These are phyloP conservation scores for Drosophila tanythrix DNA, from an alignment of 2,888 invertebrate genomes.

Conservation along the genomic window DNA sequence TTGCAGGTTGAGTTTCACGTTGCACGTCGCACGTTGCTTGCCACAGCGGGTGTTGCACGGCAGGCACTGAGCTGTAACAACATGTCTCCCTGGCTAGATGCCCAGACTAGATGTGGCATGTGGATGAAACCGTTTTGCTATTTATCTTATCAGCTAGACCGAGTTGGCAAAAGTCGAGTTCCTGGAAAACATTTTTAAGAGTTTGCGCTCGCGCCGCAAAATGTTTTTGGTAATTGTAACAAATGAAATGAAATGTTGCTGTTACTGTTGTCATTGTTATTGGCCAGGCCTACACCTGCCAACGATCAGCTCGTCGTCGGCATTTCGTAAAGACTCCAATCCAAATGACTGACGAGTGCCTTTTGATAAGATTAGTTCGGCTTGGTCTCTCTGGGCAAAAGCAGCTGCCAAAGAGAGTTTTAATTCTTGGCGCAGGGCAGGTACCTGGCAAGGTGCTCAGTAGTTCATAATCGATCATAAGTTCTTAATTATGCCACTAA, in stretches of 20 bases:
- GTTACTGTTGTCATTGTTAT: constrained; percentile 16
- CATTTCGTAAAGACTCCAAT: constrained; percentile 47
- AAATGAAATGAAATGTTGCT: constrained; percentile 49
- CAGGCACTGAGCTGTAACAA: constrained; percentile 34
- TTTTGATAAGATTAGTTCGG: constrained; percentile 73
- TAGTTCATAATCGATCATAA: constrained; percentile 66
- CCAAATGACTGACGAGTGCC: constrained; percentile 59
- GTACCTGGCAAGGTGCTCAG: constrained; percentile 46
- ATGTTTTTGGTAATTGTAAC: constrained; percentile 75
- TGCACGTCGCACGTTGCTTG: constrained; percentile 14
- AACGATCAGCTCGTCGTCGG: constrained; percentile 30
- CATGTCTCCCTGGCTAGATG: constrained; percentile 33
- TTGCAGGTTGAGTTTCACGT: background rate
- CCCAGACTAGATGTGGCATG: constrained; percentile 42
- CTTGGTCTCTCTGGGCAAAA: constrained; percentile 20
- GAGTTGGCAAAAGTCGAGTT: constrained; percentile 63
- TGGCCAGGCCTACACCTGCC: constrained; percentile 60
- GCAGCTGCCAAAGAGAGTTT: constrained; percentile 40
- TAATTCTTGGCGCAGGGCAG: constrained; percentile 47
- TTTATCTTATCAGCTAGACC: constrained; percentile 69
- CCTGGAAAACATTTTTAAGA: constrained; percentile 36
- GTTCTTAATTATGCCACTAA: constrained; percentile 63
- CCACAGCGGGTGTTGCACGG: constrained; percentile 60
- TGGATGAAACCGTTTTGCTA: constrained; percentile 58
- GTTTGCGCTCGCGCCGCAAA: constrained; percentile 44